Evolutionary conservation across 2,113 vertebrate species (phyloP).

Genomic region (Atlantisia rogersi): DNA sequence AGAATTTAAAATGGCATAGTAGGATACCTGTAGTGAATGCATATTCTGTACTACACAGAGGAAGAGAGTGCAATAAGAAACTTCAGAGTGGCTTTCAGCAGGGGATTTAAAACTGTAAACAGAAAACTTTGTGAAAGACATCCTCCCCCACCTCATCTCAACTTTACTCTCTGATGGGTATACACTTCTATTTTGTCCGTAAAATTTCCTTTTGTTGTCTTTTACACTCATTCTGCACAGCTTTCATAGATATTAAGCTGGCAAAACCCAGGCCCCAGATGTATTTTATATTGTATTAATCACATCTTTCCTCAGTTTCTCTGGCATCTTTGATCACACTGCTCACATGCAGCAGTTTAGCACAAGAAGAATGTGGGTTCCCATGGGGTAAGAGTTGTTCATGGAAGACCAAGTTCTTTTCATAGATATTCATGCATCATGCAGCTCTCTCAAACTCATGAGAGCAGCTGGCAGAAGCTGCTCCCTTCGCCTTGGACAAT

Average conservation of each 20-base stretch:
- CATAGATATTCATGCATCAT: not conserved
- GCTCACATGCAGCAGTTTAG: not conserved
- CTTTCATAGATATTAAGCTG: not conserved
- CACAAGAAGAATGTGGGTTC: not conserved
- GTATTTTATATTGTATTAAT: not conserved
- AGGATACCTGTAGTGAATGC: not conserved
- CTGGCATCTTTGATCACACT: fast-evolving
- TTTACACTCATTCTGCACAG: not conserved
- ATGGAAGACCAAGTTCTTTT: not conserved
- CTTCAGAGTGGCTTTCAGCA: not conserved
- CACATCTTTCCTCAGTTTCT: not conserved
- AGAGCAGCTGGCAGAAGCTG: not conserved
- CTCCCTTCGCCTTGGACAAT: not conserved
- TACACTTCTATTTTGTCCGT: not conserved
- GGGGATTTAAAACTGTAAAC: not conserved
- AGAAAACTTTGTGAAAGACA: not conserved
- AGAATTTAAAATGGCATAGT: not conserved
- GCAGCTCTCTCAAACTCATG: not conserved
- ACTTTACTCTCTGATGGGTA: not conserved
- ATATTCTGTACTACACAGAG: not conserved
- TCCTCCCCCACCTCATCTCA: not conserved
- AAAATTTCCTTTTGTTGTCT: not conserved
- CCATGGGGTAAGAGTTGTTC: not conserved
- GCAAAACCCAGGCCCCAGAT: not conserved
- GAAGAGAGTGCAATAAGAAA: not conserved